These are phyloP conservation scores for Lacerta viridis DNA, from an alignment of 2,797 vertebrate species.

Conservation along the genomic window DNA sequence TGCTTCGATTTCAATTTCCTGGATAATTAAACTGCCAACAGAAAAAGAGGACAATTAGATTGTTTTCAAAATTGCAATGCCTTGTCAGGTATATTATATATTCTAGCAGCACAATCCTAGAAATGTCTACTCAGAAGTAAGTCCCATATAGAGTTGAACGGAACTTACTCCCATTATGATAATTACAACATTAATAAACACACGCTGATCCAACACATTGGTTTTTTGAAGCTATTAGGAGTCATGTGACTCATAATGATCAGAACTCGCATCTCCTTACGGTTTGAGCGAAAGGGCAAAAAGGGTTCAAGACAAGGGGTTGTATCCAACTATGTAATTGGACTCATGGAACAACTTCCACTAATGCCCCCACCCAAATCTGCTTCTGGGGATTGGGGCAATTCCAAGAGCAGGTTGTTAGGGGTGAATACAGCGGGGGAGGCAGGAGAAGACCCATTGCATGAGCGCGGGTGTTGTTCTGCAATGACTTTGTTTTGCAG, in stretches of 20 bases:
- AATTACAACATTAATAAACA: neutral
- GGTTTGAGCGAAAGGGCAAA: neutral
- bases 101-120: neutral
- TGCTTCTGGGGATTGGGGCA: too few relatives aligned
- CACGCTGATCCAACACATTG: slow-evolving; percentile 36
- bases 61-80: slow-evolving; percentile 15
- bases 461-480: too few relatives aligned
- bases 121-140: neutral
- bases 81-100: slow-evolving; percentile 26
- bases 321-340: too few relatives aligned
- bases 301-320: neutral
- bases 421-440: too few relatives aligned
- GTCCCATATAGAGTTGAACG: neutral
- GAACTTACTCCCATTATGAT: neutral
- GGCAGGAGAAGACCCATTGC: too few relatives aligned
- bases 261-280: neutral
- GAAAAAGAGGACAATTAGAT: slow-evolving; percentile 56
- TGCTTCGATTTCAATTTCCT: slow-evolving; percentile 66
- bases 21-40: slow-evolving; percentile 80
- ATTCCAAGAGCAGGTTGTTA: too few relatives aligned
- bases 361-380: too few relatives aligned
- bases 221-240: neutral
- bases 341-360: too few relatives aligned
- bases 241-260: slow-evolving; percentile 5
- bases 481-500: too few relatives aligned